Evolutionary conservation across 2,888 invertebrate genomes (phyloP).

Genomic region (Ditula angustiorana): DNA sequence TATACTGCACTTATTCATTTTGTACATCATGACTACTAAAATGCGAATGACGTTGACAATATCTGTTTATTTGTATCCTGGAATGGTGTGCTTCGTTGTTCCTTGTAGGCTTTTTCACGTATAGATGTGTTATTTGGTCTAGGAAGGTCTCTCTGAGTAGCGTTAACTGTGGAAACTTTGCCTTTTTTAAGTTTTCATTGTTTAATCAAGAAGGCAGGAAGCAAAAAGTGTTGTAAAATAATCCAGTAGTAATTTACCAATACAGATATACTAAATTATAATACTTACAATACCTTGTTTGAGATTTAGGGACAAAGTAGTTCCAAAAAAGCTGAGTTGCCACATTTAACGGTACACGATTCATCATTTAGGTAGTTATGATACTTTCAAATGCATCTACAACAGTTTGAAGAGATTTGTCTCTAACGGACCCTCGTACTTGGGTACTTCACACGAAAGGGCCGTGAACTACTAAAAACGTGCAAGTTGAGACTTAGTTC

Average conservation of each 20-base stretch:
- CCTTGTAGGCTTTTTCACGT: conserved; percentile 31
- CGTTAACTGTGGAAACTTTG: not conserved
- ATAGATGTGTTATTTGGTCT: conserved; percentile 14
- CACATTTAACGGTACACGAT: not conserved
- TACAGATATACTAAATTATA: too few relatives aligned
- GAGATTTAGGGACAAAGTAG: not conserved
- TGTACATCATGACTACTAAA: conserved; percentile 61
- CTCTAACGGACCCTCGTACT: too few relatives aligned
- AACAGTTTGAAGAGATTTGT: not conserved
- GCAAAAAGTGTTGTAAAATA: too few relatives aligned
- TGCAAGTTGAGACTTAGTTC: not conserved
- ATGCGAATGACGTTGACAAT: conserved; percentile 82
- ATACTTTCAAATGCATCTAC: not conserved
- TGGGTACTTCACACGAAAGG: not conserved
- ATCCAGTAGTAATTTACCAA: too few relatives aligned
- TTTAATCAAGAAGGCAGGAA: too few relatives aligned
- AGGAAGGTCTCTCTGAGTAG: not conserved
- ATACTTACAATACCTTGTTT: too few relatives aligned
- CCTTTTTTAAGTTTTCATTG: too few relatives aligned
- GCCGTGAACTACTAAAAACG: not conserved
- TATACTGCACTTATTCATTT: conserved; percentile 72
- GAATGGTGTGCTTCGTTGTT: conserved; percentile 25
- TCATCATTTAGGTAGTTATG: not conserved
- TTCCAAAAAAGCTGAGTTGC: not conserved
- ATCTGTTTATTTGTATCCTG: conserved; percentile 59